Conservation (phyloP, 2,113 vertebrate genomes). For the Centropus bengalensis region DNA sequence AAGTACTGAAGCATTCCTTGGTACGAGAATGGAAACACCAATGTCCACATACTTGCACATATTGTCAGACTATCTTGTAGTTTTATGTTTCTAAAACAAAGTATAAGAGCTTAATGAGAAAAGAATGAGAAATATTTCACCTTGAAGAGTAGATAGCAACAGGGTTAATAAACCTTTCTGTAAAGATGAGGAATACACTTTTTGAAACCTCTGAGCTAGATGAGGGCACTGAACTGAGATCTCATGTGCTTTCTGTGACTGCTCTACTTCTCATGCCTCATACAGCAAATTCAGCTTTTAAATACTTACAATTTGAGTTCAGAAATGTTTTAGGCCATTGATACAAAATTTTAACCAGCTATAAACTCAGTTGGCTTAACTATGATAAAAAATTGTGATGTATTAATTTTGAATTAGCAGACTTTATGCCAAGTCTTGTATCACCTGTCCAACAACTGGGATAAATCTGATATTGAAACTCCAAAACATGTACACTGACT, state of each 20-base stretch:
- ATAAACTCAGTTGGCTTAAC: neutral
- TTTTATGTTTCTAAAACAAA: neutral
- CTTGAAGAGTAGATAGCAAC: neutral
- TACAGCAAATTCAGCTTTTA: neutral
- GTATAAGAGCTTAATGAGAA: neutral
- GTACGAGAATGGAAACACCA: neutral
- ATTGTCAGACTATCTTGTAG: neutral
- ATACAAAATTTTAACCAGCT: neutral
- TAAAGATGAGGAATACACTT: neutral
- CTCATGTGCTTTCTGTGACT: neutral
- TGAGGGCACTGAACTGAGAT: neutral
- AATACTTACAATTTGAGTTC: neutral
- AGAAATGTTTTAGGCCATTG: neutral
- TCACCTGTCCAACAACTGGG: neutral
- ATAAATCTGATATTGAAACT: neutral
- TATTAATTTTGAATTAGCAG: neutral
- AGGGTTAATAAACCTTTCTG: neutral
- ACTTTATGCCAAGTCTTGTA: neutral
- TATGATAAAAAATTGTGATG: neutral
- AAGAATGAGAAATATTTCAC: neutral
- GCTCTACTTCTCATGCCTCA: fast-evolving
- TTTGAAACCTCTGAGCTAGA: neutral
- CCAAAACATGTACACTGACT: neutral
- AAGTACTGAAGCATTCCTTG: neutral
- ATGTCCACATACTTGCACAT: neutral